phyloP scores from a whole-genome alignment of 2,797 vertebrate species.

The Sparus aurata region DNA sequence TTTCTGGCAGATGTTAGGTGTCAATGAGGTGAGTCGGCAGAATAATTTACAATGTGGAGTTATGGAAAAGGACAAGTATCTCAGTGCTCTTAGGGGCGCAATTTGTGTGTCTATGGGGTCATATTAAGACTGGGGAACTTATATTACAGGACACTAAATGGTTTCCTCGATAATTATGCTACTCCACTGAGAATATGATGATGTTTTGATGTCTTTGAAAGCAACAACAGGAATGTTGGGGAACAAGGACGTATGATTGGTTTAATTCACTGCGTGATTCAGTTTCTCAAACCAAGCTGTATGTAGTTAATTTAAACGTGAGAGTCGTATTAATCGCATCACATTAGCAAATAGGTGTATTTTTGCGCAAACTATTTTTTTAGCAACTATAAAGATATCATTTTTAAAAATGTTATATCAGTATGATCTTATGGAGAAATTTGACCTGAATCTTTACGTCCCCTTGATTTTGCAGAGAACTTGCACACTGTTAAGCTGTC shows the following conservation, averaged over 20 bases:
- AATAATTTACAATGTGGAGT: conserved; percentile 15
- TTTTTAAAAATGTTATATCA: too few species aligned
- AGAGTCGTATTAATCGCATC: background rate
- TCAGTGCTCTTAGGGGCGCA: background rate
- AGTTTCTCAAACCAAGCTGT: too few species aligned
- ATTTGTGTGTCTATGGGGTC: background rate
- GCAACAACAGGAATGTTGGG: background rate
- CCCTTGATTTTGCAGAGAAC: too few species aligned
- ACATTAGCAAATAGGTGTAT: background rate
- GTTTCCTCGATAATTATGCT: background rate
- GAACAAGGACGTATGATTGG: background rate
- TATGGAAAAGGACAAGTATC: background rate
- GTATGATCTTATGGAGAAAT: too few species aligned
- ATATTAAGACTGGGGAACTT: background rate
- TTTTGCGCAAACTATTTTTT: too few species aligned
- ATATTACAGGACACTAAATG: background rate
- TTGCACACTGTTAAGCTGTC: too few species aligned
- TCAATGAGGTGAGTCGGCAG: conserved; percentile 43
- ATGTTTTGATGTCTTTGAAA: background rate
- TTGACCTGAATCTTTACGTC: too few species aligned
- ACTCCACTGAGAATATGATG: background rate
- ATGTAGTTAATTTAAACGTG: background rate
- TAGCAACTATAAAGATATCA: too few species aligned
- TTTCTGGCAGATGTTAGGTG: conserved; percentile 50
- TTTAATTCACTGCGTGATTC: too few species aligned